Evolutionary conservation across 2,888 invertebrate species (phyloP), one percentile per base, ranked within the genome.

Genomic region (Eurytoma adleriae): DNA sequence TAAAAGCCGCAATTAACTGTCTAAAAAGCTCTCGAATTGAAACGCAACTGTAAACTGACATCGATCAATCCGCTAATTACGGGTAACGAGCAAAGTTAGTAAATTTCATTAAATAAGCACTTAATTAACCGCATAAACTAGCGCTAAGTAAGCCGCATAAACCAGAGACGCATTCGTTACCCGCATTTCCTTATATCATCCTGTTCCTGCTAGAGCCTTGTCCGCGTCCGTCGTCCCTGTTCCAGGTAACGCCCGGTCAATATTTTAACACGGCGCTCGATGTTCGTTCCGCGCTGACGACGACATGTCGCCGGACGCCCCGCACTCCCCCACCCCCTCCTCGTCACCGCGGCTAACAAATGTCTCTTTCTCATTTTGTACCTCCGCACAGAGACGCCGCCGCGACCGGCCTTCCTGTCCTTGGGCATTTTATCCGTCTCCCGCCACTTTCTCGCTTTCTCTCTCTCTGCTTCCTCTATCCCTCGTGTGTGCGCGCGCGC

Each of bases 361-460:
- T 87, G 87, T 87, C 87, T 86, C 83, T 86, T 86, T 87, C 86
- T 69, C 80, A 82, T 78, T 69, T 67, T 73, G 68, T 40, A 77
- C 66, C 68, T 84, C 82, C 82, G 68, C 80, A 80, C 68, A 74
- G 73, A 40, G 66, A 71, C 71, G 72, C 64, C 18, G 64, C 18
- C 52, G 57, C 73, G 59, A n/a, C 27, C 56, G 27, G 3, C n/a
- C 27, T 76, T 78, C 78, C 82, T 64, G 72, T 72, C 72, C 62
- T 62, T 72, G 61, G 62, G 61, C 52, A 20, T 72, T 72, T 62
- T 72, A 48, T 52, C 62, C 62, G 12, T 50, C 12, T 50, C 12
- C 64, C 4, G 64, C 40, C n/a, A 64, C 54, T 68, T 68, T 68
- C 54, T 77, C 57, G 81, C 82, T 84, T 61, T 72, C 72, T 18